A percentile compares a stretch with the other conserved stretches of the same genome.
These are phyloP conservation scores for Drosophila bipectinata DNA, from an alignment of 1,140 invertebrate species.

Conservation along the genomic window DNA sequence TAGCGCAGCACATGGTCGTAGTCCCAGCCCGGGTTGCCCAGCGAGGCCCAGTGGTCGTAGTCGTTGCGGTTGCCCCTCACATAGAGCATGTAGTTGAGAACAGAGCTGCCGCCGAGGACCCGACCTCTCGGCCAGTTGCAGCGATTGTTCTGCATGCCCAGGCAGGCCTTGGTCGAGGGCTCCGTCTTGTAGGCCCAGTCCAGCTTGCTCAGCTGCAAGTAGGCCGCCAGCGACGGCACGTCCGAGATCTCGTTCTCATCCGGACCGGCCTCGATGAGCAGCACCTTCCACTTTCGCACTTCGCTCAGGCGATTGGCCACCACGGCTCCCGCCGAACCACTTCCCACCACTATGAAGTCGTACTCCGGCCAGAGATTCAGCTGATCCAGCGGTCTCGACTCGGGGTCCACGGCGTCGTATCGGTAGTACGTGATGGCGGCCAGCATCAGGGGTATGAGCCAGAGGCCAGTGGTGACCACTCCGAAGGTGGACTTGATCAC, in stretches of 20 bases:
- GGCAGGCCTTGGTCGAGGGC: conserved; percentile 91
- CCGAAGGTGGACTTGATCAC: conserved; percentile 90
- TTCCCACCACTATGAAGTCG: conserved; percentile 95
- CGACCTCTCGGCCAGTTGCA: conserved; percentile 94
- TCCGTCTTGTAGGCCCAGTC: conserved; percentile 97
- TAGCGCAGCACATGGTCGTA: conserved; percentile 95
- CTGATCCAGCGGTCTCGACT: conserved; percentile 88
- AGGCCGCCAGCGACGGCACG: conserved; percentile 94
- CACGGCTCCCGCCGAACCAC: conserved; percentile 91
- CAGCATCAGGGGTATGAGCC: conserved; percentile 92
- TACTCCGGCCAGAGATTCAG: conserved; percentile 87
- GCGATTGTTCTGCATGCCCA: conserved; percentile 89
- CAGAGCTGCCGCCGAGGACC: conserved; percentile 94
- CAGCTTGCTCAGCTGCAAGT: conserved; percentile 93
- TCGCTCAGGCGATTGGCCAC: conserved; percentile 95
- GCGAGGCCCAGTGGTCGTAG: conserved; percentile 95
- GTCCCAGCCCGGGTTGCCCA: conserved; percentile 95
- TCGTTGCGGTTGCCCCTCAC: conserved; percentile 91
- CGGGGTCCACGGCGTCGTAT: conserved; percentile 92
- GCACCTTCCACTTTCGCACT: conserved; percentile 90
- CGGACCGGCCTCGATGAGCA: conserved; percentile 95
- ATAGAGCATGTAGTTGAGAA: conserved; percentile 98
- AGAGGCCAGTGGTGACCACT: conserved; percentile 89
- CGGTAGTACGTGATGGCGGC: conserved; percentile 92
- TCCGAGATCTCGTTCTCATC: conserved; percentile 96